These are phyloP conservation scores for Andrena trimmerana DNA, from an alignment of 2,888 invertebrate genomes.

Conservation along the genomic window DNA sequence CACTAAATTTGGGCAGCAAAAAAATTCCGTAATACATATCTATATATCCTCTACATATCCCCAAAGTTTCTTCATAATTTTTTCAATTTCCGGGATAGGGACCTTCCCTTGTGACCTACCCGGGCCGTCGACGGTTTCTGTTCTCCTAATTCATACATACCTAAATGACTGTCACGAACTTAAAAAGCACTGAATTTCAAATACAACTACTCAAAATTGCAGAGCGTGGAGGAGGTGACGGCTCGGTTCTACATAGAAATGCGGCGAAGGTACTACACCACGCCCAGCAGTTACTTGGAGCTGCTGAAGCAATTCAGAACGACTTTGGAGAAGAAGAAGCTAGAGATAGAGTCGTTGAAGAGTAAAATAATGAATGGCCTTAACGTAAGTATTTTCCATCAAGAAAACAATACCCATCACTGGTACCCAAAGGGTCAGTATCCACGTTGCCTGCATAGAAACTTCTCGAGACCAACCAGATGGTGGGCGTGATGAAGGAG, in stretches of 20 bases:
- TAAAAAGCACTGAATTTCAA: neutral
- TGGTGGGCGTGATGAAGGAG: constrained; percentile 94
- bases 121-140: no score
- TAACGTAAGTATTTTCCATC: constrained; percentile 81
- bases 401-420: neutral
- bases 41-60: no score
- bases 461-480: constrained; percentile 92
- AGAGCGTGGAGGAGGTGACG: constrained; percentile 93
- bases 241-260: constrained; percentile 92
- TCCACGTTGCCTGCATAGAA: constrained; percentile 86
- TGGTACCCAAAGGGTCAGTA: neutral
- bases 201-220: constrained; percentile 24
- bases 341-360: constrained; percentile 88
- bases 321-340: constrained; percentile 90
- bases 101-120: no score
- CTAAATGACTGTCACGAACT: no score
- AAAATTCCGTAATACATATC: no score
- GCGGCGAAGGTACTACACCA: constrained; percentile 95
- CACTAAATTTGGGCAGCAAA: no score
- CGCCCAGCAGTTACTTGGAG: constrained; percentile 96
- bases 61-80: no score
- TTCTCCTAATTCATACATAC: no score
- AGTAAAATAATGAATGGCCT: constrained; percentile 92
- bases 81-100: no score
- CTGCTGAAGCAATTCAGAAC: constrained; percentile 92